Percentiles rank a stretch among this genome's conserved stretches.
Evolutionary conservation across 2,113 vertebrate genomes (phyloP).

Genomic region (Mohoua ochrocephala): DNA sequence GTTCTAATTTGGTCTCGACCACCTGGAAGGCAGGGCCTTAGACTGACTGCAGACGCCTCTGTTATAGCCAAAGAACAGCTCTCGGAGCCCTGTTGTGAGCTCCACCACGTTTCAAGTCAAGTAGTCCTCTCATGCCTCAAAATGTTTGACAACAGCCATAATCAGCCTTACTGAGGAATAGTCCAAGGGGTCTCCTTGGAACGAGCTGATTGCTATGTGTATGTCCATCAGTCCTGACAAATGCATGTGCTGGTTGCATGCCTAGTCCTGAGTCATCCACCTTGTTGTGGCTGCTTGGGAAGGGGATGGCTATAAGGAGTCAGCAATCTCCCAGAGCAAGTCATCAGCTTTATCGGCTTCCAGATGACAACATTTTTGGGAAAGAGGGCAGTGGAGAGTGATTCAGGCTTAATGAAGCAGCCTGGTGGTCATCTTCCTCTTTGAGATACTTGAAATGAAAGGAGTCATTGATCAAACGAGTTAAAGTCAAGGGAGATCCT

Average conservation of each 20-base stretch:
- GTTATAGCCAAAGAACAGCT: not conserved
- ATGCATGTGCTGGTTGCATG: fast-evolving
- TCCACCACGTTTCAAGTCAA: not conserved
- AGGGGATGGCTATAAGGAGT: not conserved
- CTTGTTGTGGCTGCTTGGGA: not conserved
- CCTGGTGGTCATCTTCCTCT: not conserved
- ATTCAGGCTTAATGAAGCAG: not conserved
- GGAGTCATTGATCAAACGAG: not conserved
- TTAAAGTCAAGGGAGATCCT: not conserved
- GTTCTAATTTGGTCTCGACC: not conserved
- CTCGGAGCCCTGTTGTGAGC: not conserved
- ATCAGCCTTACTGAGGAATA: not conserved
- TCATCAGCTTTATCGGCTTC: not conserved
- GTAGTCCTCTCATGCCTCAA: not conserved
- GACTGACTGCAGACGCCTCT: not conserved
- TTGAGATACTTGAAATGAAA: not conserved
- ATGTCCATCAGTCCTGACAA: fast-evolving
- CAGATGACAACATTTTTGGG: not conserved
- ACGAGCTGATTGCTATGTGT: fast-evolving
- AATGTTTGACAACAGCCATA: not conserved
- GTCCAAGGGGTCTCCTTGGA: not conserved
- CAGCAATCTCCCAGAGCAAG: not conserved
- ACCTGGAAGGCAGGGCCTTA: not conserved
- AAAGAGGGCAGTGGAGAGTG: not conserved
- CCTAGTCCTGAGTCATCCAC: fast-evolving